Conservation (phyloP, 2,797 vertebrate species). For the Pangasius krempfi region DNA sequence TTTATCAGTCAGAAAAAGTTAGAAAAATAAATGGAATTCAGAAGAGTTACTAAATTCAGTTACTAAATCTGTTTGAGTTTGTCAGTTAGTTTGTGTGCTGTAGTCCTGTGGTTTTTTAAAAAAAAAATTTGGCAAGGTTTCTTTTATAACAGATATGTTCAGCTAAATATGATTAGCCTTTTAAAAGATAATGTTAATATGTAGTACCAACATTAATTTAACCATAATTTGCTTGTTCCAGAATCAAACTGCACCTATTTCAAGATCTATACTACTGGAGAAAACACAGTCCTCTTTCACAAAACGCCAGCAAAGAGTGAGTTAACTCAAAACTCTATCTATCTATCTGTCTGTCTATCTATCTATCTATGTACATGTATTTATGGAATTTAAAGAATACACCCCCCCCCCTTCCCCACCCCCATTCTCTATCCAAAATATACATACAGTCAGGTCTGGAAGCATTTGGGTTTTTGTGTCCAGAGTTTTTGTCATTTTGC, state of each 20-base stretch:
- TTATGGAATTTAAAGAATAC: too few species aligned
- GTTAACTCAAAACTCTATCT: constrained; percentile 56
- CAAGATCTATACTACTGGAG: constrained; percentile 89
- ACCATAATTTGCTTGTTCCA: constrained; percentile 51
- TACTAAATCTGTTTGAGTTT: background rate
- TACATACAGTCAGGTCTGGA: too few species aligned
- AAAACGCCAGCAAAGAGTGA: constrained; percentile 84
- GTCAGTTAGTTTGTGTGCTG: background rate
- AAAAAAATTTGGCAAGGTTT: too few species aligned
- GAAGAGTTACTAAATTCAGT: background rate
- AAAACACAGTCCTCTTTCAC: constrained; percentile 81
- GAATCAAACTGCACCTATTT: constrained; percentile 89
- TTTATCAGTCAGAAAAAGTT: background rate
- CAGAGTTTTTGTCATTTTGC: too few species aligned
- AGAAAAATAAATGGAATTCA: background rate
- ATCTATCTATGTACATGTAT: constrained; percentile 1
- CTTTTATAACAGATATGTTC: background rate
- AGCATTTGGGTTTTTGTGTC: too few species aligned
- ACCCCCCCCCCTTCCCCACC: too few species aligned
- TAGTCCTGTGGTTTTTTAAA: background rate
- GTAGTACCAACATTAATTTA: background rate
- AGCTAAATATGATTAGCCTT: background rate
- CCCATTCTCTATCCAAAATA: background rate
- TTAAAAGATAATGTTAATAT: background rate
- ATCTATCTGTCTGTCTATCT: constrained; percentile 27